Percentiles rank a stretch among this genome's conserved stretches.
Conservation (phyloP, 2,888 invertebrate species). For the Eubasilissa splendida region DNA sequence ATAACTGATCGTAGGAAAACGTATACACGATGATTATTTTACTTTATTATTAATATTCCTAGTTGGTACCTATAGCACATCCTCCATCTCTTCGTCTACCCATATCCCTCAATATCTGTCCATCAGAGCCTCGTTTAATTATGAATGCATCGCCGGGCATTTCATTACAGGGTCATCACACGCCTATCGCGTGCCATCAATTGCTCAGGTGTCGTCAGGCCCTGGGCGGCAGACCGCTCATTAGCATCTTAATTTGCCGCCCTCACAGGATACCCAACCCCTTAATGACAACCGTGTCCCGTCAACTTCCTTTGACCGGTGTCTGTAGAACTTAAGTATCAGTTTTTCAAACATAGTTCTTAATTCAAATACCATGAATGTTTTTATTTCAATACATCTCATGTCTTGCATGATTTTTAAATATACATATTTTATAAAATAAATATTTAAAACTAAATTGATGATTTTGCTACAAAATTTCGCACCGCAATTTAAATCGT, state of each 20-base stretch:
- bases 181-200: slow-evolving; percentile 55
- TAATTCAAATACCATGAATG: neutral
- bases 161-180: slow-evolving; percentile 54
- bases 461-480: too few relatives aligned
- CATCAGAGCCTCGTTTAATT: slow-evolving; percentile 35
- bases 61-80: neutral
- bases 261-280: slow-evolving; percentile 21
- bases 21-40: neutral
- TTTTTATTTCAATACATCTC: too few relatives aligned
- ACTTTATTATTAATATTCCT: neutral
- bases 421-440: too few relatives aligned
- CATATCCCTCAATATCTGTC: neutral
- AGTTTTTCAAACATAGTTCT: neutral
- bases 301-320: slow-evolving; percentile 23
- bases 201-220: slow-evolving; percentile 56
- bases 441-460: too few relatives aligned
- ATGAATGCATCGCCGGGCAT: slow-evolving; percentile 47
- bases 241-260: slow-evolving; percentile 56
- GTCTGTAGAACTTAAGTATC: neutral
- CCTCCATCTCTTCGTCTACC: neutral
- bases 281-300: slow-evolving; percentile 14
- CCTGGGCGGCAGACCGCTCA: slow-evolving; percentile 49
- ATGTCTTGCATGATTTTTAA: too few relatives aligned
- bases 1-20: too few relatives aligned
- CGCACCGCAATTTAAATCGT: too few relatives aligned